Evolutionary conservation across 2,888 invertebrate genomes (phyloP).

Genomic region (Rhamnusium bicolor): DNA sequence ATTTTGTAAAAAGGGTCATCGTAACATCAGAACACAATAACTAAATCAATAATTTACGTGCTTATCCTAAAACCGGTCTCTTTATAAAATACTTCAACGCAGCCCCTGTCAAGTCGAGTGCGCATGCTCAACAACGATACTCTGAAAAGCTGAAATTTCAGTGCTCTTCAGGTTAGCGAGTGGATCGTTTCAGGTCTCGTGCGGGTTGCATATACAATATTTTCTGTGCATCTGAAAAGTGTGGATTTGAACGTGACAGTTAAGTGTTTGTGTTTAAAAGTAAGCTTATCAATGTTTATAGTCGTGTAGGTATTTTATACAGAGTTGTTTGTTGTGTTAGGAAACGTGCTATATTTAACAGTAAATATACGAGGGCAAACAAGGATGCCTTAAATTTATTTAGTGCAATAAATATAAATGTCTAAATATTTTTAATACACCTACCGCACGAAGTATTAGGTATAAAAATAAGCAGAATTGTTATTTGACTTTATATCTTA

Average conservation of each 20-base stretch:
- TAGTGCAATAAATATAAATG: background rate
- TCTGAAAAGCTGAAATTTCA: conserved; percentile 52
- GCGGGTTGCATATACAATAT: conserved; percentile 44
- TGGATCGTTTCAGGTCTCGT: conserved; percentile 43
- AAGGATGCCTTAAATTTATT: background rate
- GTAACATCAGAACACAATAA: conserved; percentile 54
- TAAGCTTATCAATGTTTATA: conserved; percentile 2
- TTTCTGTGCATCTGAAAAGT: conserved; percentile 21
- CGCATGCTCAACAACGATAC: conserved; percentile 44
- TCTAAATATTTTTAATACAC: conserved; percentile 17
- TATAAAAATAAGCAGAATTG: too few species aligned
- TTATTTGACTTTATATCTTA: too few species aligned
- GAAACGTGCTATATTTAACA: background rate
- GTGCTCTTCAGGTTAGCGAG: conserved; percentile 48
- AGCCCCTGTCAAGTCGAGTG: conserved; percentile 25
- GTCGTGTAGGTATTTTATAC: conserved; percentile 8
- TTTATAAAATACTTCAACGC: conserved; percentile 51
- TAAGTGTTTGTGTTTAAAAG: conserved; percentile 21
- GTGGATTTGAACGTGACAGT: conserved; percentile 12
- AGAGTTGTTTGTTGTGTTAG: conserved; percentile 7
- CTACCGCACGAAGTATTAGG: background rate
- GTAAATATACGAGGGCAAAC: background rate
- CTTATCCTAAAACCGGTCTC: conserved; percentile 52
- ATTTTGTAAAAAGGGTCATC: conserved; percentile 46
- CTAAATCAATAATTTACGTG: conserved; percentile 61